These are phyloP conservation scores for Premnoplex brunnescens DNA, from an alignment of 2,797 vertebrate species.

Conservation along the genomic window DNA sequence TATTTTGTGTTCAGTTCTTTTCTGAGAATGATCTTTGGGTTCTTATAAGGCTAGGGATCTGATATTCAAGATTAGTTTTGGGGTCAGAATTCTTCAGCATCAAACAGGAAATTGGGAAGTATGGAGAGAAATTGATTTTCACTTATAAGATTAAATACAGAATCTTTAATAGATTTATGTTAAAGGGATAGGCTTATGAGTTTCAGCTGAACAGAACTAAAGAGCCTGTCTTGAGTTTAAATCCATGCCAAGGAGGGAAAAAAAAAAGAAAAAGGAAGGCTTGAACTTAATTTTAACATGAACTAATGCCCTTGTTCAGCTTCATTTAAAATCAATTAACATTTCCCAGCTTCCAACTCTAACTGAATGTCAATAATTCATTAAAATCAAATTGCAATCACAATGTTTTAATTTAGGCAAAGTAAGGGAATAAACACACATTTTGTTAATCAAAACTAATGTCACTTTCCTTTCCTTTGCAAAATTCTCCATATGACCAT, in stretches of 20 bases:
- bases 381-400: background rate
- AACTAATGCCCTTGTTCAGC: background rate
- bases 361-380: background rate
- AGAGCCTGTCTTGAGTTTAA: background rate
- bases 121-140: background rate
- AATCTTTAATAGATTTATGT: background rate
- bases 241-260: background rate
- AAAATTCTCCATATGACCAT: background rate
- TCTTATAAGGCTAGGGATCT: background rate
- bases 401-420: background rate
- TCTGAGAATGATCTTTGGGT: background rate
- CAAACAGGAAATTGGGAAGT: background rate
- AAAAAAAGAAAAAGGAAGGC: rapidly evolving
- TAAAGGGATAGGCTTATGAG: background rate
- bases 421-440: background rate
- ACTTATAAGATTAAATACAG: background rate
- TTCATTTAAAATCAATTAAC: background rate
- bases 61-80: background rate
- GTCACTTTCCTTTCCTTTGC: background rate
- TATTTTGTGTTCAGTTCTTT: background rate
- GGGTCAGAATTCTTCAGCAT: background rate
- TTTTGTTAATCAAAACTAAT: background rate
- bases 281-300: background rate
- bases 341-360: background rate
- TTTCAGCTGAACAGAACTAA: background rate